Base-by-base conservation (phyloP, 2,113 vertebrate species). In the Vimba vimba region DNA sequence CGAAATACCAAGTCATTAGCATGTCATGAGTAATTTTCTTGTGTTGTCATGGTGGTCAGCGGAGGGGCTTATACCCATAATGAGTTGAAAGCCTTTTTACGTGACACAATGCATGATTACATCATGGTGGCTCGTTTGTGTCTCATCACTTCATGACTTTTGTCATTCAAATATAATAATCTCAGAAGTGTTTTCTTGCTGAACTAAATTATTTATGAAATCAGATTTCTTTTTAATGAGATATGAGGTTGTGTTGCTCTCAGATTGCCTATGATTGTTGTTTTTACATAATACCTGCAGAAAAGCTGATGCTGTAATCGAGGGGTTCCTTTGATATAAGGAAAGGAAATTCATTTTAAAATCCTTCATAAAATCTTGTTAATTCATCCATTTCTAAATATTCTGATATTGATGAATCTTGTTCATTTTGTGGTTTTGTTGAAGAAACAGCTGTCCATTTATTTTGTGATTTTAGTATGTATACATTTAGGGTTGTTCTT, bases 1-100 rank as follows among this genome's bases (percentile, higher is more conserved):
- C 21, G 27, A 43, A 55, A 75, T 45, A 81, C 47, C 33, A 36
- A 74, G 79, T 73, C 45, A 57, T 59, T 17, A 78, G 21, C 45
- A 50, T 45, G 60, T 21, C 64, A 45, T 86, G 23, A 66, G 78
- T 71, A 77, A 77, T 69, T 23, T 9, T 50, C 27, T 69, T 64
- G 73, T 52, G 25, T n/a, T 45, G 50, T 83, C 30, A 43, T 43
- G 30, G 43, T 43, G 50, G 47, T 69, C 43, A 27, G 43, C 30
- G 4, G 8, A 27, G 4, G 50, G 12, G 33, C 10, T 43, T 19
- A 73, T 73, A 10, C 15, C 43, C 19, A 8, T 47, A 50, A 64
- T 17, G 30, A 39, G 77, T n/a, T 23, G 30, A 78, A 30, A 81
- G 43, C n/a, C n/a, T 50, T 30, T 64, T 9, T 68, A 43, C 1